Conservation (phyloP, 2,113 vertebrate species). For the Azemiops feae region DNA sequence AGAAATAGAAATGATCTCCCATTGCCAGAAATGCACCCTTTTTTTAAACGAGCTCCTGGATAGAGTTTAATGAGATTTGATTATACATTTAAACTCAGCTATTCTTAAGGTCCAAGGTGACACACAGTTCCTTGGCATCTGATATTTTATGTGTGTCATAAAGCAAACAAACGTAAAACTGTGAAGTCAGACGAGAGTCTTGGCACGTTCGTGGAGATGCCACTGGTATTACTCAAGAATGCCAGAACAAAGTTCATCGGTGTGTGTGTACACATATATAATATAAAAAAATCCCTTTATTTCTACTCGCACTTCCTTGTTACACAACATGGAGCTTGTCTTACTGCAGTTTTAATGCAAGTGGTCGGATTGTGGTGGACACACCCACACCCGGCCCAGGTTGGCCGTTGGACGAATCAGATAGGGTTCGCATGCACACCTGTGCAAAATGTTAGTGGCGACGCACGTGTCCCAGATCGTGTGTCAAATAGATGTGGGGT, state of each 20-base stretch:
- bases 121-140: background rate
- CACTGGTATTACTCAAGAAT: constrained; percentile 51
- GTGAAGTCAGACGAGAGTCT: constrained; percentile 18
- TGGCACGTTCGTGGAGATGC: constrained; percentile 11
- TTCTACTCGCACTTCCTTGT: constrained; percentile 14
- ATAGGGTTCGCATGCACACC: rapidly evolving
- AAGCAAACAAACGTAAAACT: background rate
- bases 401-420: background rate
- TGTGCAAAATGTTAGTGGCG: background rate
- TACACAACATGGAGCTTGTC: constrained; percentile 25
- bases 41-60: background rate
- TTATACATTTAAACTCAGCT: background rate
- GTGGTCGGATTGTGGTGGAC: background rate
- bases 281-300: too few relatives aligned
- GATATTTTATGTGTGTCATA: background rate
- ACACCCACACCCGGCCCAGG: too few relatives aligned
- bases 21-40: background rate
- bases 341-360: constrained; percentile 13
- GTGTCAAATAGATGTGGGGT: background rate
- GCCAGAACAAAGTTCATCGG: constrained; percentile 27
- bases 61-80: background rate
- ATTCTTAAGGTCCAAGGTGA: constrained; percentile 28
- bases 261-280: too few relatives aligned
- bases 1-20: too few relatives aligned
- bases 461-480: too few relatives aligned